Evolutionary conservation across 2,888 invertebrate genomes (phyloP), one percentile per base, ranked within the genome.

Genomic region (Tortrix viridana): DNA sequence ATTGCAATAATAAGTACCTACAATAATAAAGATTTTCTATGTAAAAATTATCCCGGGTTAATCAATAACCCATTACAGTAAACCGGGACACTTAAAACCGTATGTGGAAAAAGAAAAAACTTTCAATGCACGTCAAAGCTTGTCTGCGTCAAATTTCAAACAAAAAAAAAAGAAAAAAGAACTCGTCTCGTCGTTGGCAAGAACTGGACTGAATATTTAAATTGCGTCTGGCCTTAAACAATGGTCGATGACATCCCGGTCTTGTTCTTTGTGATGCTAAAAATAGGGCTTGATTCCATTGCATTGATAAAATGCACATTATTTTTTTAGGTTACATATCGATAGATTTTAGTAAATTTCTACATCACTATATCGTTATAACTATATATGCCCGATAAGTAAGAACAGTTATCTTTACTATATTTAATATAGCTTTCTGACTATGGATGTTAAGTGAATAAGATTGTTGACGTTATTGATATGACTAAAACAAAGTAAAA

Each of bases 161-260:
- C 67, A 74, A 80, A 80, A 81, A 73, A 72, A 73, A 60, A 73
- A 69, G 71, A 74, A 74, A 75, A 76, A 72, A 73, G 75, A 79
- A 74, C 79, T 77, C 74, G 81, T 75, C 81, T 70, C 71, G 71
- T 74, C 75, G 78, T 74, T 77, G 69, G 69, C 66, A 69, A 75
- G 77, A 77, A 67, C 74, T 77, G 77, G 76, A 67, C 74, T 77
- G 82, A 77, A 84, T 85, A 88, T 89, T 89, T 89, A 89, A 88
- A 90, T 88, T 86, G 80, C 82, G 88, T 89, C 88, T 88, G 88
- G 76, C 70, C 74, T 78, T 71, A 83, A 87, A 90, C 89, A 89
- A 90, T 88, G 84, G 84, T 60, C 65, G 75, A 72, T 82, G 84
- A 83, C 83, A 82, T 79, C 71, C 78, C 80, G 79, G 74, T 82